Evolutionary conservation across 2,888 invertebrate genomes (phyloP), one percentile per base, ranked within the genome.

Genomic region (Oxyscelio sp.): DNA sequence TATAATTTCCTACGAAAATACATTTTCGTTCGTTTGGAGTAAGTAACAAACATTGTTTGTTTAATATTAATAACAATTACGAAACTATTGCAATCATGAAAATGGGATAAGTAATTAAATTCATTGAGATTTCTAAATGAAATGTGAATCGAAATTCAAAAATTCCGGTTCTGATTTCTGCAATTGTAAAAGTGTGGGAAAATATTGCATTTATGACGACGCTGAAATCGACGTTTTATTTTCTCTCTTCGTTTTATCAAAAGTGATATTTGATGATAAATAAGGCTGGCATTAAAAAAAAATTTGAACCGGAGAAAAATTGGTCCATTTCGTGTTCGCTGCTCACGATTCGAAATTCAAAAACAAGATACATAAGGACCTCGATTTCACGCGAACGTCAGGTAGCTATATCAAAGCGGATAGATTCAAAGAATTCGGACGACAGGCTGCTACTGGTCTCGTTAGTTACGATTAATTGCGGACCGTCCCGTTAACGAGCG

Each of bases 391-490:
- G 73, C 83, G 78, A 77, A 83, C 38, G 83, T 83, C 83, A 83
- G 61, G 73, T 63, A 68, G 77, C 52, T 73, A 61, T 83, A 83
- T 77, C 83, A 83, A 83, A 65, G 83, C 80, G 83, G 83, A 80
- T 77, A 80, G 85, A 83, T 85, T 80, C 75, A 79, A 79, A 79
- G 80, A 79, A 85, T 79, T 82, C 68, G 75, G 80, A 66, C 71
- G 84, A 85, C 84, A 81, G 82, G 45, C 83, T 83, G 88, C 87
- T 83, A 86, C 85, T 79, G 78, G 80, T 85, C 90, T 92, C 89
- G 91, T 93, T 91, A 91, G 87, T 68, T 70, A 74, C 86, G 88
- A 91, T 92, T 92, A 92, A 92, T 93, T 92, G 89, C 90, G 83
- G 88, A 83, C 83, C 89, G 87, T 91, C 90, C 89, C 88, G 86